Conservation (phyloP, 1,140 invertebrate species). For the Macrotrachela quadricornifera region DNA sequence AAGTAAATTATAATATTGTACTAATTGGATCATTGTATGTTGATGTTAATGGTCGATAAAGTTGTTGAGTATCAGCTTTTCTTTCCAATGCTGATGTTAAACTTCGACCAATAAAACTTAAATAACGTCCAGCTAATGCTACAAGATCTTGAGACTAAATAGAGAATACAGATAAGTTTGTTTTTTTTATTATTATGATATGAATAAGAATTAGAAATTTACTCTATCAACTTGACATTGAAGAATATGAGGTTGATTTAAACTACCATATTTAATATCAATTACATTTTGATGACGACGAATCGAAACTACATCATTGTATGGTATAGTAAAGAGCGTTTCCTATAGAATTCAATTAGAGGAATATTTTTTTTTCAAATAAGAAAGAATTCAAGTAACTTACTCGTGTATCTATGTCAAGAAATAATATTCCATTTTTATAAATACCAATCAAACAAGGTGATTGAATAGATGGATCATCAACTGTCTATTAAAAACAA, state of each 20-base stretch:
- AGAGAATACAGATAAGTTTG: too few relatives aligned
- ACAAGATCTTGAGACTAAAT: too few relatives aligned
- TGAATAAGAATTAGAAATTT: too few relatives aligned
- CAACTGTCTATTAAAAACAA: constrained; percentile 38
- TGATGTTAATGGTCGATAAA: too few relatives aligned
- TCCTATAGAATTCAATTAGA: constrained; percentile 36
- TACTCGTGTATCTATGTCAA: constrained; percentile 69
- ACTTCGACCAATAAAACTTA: too few relatives aligned
- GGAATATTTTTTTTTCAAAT: not conserved
- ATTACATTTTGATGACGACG: constrained; percentile 70
- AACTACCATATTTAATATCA: constrained; percentile 85
- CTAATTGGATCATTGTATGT: too few relatives aligned
- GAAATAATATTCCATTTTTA: constrained; percentile 70
- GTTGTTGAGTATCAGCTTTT: too few relatives aligned
- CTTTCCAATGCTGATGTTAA: too few relatives aligned
- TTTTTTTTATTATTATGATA: too few relatives aligned
- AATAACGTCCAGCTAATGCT: too few relatives aligned
- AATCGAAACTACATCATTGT: constrained; percentile 81
- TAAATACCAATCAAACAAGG: constrained; percentile 76
- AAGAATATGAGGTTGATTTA: constrained; percentile 30
- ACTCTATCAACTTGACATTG: too few relatives aligned
- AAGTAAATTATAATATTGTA: too few relatives aligned
- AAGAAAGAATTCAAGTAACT: constrained; percentile 19
- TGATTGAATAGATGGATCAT: constrained; percentile 49
- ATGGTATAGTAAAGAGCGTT: constrained; percentile 67